Conservation (phyloP, 2,797 vertebrate species). For the Cyclura pinguis region DNA sequence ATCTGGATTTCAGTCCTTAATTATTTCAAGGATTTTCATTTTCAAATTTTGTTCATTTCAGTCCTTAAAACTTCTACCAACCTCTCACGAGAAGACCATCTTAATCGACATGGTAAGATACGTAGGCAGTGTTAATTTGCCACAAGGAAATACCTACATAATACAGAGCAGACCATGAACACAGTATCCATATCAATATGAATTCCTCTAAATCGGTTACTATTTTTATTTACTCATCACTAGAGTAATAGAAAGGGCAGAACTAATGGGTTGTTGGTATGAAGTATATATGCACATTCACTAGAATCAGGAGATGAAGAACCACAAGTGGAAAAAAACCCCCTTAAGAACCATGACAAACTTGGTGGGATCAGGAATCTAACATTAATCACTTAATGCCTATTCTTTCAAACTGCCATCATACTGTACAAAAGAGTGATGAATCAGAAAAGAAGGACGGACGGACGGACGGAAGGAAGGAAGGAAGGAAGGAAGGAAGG, state of each 20-base stretch:
- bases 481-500: background rate
- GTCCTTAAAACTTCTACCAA: background rate
- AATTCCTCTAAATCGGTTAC: background rate
- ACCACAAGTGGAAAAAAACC: background rate
- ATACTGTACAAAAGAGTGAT: background rate
- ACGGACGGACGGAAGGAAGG: background rate
- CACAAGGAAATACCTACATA: background rate
- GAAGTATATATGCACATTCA: background rate
- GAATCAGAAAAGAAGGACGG: slow-evolving; percentile 30
- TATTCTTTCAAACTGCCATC: slow-evolving; percentile 40
- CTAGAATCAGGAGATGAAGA: background rate
- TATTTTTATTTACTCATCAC: too few relatives aligned
- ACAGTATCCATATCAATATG: background rate
- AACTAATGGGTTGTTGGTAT: background rate
- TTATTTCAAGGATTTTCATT: too few relatives aligned
- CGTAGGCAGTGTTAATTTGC: background rate
- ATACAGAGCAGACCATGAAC: background rate
- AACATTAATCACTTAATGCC: background rate
- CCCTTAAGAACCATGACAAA: background rate
- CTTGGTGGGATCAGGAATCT: background rate
- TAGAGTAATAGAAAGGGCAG: too few relatives aligned
- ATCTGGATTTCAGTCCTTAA: too few relatives aligned
- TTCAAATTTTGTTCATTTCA: background rate
- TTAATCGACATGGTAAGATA: background rate
- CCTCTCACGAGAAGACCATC: background rate